Percentiles rank a stretch among this genome's conserved stretches.
Conservation (phyloP, 2,888 invertebrate genomes). For the Drosophila testacea region DNA sequence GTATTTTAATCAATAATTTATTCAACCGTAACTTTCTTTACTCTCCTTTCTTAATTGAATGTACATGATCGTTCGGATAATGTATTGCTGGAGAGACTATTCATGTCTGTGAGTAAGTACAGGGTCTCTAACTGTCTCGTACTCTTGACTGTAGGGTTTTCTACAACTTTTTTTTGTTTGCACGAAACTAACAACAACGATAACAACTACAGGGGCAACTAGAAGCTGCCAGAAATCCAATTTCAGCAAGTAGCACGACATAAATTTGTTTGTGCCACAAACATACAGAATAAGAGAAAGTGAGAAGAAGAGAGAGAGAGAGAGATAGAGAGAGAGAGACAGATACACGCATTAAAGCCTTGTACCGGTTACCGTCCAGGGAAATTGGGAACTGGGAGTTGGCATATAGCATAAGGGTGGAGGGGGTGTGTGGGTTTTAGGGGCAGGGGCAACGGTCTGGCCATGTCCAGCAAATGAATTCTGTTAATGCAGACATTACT, state of each 20-base stretch:
- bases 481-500: conserved; percentile 83
- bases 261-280: conserved; percentile 75
- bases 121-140: no score
- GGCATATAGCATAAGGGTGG: background rate
- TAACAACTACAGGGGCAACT: conserved; percentile 34
- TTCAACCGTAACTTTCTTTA: no score
- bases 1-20: no score
- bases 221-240: conserved; percentile 75
- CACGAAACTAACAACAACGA: conserved; percentile 34
- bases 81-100: no score
- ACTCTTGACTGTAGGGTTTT: no score
- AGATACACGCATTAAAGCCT: conserved; percentile 28
- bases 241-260: conserved; percentile 78
- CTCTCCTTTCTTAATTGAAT: no score
- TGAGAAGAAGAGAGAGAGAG: background rate
- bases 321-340: background rate
- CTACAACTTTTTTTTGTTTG: conserved; percentile 12
- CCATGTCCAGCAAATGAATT: conserved; percentile 79
- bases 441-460: conserved; percentile 17
- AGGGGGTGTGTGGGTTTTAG: background rate
- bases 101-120: no score
- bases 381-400: conserved; percentile 40
- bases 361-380: conserved; percentile 34
- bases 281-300: conserved; percentile 9
- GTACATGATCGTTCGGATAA: no score